Conservation (phyloP, 2,888 invertebrate species). For the Hydraecia micacea region DNA sequence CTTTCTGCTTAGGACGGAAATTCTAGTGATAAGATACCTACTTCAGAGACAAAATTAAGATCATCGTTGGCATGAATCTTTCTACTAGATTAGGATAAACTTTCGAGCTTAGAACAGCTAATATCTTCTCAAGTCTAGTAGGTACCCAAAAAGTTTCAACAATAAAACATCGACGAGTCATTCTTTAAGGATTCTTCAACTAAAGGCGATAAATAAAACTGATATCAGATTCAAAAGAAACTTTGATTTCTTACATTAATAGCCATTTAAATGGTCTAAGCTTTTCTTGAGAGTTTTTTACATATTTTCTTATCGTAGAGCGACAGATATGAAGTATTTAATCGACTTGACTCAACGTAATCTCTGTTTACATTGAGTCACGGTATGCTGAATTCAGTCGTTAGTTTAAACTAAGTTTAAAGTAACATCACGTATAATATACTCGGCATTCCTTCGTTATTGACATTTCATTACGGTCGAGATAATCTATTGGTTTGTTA, state of each 20-base stretch:
- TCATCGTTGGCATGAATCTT: not conserved
- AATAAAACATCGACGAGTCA: slow-evolving; percentile 50
- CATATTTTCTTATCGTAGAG: slow-evolving; percentile 56
- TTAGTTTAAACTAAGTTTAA: slow-evolving; percentile 53
- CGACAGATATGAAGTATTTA: slow-evolving; percentile 57
- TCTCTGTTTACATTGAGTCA: slow-evolving; percentile 59
- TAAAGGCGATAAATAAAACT: slow-evolving; percentile 45
- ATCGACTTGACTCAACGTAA: slow-evolving; percentile 56
- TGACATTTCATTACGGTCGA: slow-evolving; percentile 35
- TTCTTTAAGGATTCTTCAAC: slow-evolving; percentile 54
- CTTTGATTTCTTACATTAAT: slow-evolving; percentile 54
- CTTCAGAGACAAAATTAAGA: not conserved
- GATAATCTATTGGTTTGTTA: slow-evolving; percentile 22
- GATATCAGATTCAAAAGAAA: slow-evolving; percentile 48
- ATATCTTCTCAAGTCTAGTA: slow-evolving; percentile 26
- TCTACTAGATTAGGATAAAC: slow-evolving; percentile 21
- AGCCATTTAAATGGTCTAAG: slow-evolving; percentile 57
- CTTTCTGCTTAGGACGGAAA: not conserved
- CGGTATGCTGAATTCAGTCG: slow-evolving; percentile 27
- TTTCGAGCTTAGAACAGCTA: slow-evolving; percentile 25
- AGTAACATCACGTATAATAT: slow-evolving; percentile 29
- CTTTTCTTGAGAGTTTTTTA: slow-evolving; percentile 61
- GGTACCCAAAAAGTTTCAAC: slow-evolving; percentile 29
- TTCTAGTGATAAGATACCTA: no score
- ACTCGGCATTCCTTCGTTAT: slow-evolving; percentile 48